Evolutionary conservation across 2,113 vertebrate species (phyloP).

Genomic region (Saguinus midas): DNA sequence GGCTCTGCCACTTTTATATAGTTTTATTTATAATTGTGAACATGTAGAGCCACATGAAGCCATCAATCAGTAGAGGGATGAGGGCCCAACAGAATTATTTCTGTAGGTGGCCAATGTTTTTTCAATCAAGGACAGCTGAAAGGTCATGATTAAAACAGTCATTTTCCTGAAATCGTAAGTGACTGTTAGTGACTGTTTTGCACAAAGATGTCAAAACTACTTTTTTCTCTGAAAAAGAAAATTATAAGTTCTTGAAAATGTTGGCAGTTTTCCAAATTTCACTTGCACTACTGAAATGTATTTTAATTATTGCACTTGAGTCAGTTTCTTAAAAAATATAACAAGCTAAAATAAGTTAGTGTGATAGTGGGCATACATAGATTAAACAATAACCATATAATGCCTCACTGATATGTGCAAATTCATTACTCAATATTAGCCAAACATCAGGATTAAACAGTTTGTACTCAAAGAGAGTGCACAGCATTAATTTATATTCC

Average conservation of each 20-base stretch:
- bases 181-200: constrained; percentile 87
- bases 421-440: constrained; percentile 64
- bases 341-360: constrained; percentile 75
- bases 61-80: constrained; percentile 81
- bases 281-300: constrained; percentile 83
- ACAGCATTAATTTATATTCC: constrained; percentile 5
- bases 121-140: constrained; percentile 87
- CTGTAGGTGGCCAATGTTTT: constrained; percentile 87
- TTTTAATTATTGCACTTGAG: constrained; percentile 87
- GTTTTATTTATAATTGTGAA: constrained; percentile 85
- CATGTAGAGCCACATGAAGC: constrained; percentile 82
- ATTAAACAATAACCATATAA: constrained; percentile 80
- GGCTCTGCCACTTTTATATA: constrained; percentile 80
- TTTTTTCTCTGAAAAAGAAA: constrained; percentile 82
- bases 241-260: constrained; percentile 86
- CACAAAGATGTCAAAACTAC: constrained; percentile 87
- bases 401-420: constrained; percentile 70
- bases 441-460: background rate
- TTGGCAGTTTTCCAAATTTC: constrained; percentile 83
- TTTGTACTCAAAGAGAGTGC: background rate
- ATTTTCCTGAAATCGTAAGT: constrained; percentile 84
- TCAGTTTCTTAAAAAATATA: constrained; percentile 81
- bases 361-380: constrained; percentile 74
- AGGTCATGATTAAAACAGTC: constrained; percentile 89
- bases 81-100: constrained; percentile 84